Base-by-base conservation (phyloP, 2,888 invertebrate species). In the Cheilosia vernalis region DNA sequence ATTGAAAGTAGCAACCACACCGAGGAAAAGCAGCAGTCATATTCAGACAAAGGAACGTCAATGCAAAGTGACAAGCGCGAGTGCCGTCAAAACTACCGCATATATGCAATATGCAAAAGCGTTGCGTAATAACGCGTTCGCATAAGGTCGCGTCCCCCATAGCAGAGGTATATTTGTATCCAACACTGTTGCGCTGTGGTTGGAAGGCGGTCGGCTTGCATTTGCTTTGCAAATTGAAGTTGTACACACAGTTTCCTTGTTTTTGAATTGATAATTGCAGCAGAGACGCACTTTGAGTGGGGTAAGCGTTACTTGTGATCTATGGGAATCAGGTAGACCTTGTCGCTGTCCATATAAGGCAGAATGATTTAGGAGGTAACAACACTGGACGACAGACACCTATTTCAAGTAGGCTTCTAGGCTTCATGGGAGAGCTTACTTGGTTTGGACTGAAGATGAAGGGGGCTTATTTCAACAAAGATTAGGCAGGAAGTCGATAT, bases 71-170 rank as follows among this genome's bases (percentile, higher is more conserved):
- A 56, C 63, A 42, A 53, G 33, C 49, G 51, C 49, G 19, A 64
- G 66, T 40, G 51, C 24, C 58, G 79, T 66, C 30, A 67, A 63
- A 80, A 55, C 70, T 66, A 60, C 64, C 66, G 70, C 66, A 30
- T 66, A 64, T 53, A 73, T 82, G 77, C 66, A 83, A 83, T 83
- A 83, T 83, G 83, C 67, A 73, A 83, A 80, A 15, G 51, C 33
- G 42, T 84, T 84, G 74, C 84, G 80, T 66, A 84, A 84, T 79
- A 70, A 55, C 60, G 74, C 74, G 21, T 30, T 70, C 80, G 49
- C 80, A 70, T 84, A 84, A 84, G 84, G 84, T 84, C 84, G 51
- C 51, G 80, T 84, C 84, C 74, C 64, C 83, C 56, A 51, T 63
- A 30, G 6, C 27, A 21, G 24, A 33, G 0, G 33, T 33, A 33